Percentiles rank a stretch among this genome's conserved stretches.
phyloP scores from a whole-genome alignment of 1,140 invertebrate genomes.

The Drosophila obscura region DNA sequence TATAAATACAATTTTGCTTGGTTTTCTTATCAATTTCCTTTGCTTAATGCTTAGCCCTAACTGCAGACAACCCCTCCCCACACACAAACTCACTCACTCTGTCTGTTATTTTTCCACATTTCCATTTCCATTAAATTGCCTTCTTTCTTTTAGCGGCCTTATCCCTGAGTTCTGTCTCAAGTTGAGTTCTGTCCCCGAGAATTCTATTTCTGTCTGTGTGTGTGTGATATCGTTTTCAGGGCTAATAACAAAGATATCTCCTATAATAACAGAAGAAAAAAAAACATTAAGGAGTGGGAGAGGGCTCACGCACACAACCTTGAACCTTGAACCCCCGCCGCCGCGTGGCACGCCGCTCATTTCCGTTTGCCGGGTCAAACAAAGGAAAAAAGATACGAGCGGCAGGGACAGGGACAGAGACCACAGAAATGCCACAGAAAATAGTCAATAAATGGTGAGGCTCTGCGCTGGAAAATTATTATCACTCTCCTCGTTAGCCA shows the following conservation, averaged over 20 bases:
- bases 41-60: conserved; percentile 23
- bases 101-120: not conserved
- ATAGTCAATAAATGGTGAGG: conserved; percentile 3
- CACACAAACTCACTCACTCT: conserved; percentile 13
- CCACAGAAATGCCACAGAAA: conserved; percentile 5
- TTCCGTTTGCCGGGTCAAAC: conserved; percentile 59
- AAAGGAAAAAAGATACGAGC: conserved; percentile 46
- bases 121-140: conserved; percentile 31
- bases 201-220: conserved; percentile 20
- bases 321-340: conserved; percentile 58
- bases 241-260: conserved; percentile 73
- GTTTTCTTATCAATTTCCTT: conserved; percentile 53
- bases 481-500: too few species aligned
- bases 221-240: conserved; percentile 29
- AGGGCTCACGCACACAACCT: conserved; percentile 20
- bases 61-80: not conserved
- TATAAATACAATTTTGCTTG: conserved; percentile 49
- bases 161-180: conserved; percentile 11
- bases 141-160: conserved; percentile 35
- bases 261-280: conserved; percentile 16
- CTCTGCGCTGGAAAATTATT: not conserved
- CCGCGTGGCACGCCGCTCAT: conserved; percentile 51
- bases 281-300: conserved; percentile 16
- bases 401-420: conserved; percentile 15
- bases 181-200: too few species aligned